A percentile compares a stretch with the other conserved stretches of the same genome.
These are phyloP conservation scores for Microcebus jonahi DNA, from an alignment of 2,113 vertebrate species.

Conservation along the genomic window DNA sequence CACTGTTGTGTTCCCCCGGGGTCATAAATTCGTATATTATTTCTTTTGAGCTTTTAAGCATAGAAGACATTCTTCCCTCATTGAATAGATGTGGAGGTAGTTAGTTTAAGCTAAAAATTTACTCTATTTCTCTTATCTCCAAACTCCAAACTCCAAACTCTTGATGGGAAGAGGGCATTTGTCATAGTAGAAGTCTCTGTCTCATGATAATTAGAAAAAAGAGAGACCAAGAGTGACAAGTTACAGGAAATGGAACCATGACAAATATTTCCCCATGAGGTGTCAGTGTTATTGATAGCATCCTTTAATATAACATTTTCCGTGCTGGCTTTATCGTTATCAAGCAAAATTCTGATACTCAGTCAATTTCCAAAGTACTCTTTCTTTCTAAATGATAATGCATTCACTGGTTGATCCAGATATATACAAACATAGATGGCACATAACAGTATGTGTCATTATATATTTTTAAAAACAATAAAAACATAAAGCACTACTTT, in stretches of 20 bases:
- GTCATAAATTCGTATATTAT: background rate
- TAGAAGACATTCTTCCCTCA: background rate
- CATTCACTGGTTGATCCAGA: background rate
- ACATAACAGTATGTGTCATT: background rate
- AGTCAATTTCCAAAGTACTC: background rate
- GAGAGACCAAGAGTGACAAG: background rate
- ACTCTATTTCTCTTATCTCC: background rate
- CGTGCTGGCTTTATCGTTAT: background rate
- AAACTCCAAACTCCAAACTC: background rate
- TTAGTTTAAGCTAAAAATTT: background rate
- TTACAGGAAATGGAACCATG: background rate
- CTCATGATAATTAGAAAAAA: background rate
- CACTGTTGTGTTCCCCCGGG: background rate
- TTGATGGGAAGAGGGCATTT: background rate
- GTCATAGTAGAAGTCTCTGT: background rate
- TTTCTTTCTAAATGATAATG: background rate
- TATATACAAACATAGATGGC: background rate
- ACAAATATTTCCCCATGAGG: background rate
- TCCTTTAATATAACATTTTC: background rate
- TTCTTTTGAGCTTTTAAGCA: background rate
- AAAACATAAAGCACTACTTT: background rate
- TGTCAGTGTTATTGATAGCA: background rate
- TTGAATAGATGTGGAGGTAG: background rate
- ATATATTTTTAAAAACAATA: background rate
- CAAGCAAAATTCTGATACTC: background rate